Evolutionary conservation across 2,797 vertebrate genomes (phyloP).

Genomic region (Periophthalmus magnuspinnatus): DNA sequence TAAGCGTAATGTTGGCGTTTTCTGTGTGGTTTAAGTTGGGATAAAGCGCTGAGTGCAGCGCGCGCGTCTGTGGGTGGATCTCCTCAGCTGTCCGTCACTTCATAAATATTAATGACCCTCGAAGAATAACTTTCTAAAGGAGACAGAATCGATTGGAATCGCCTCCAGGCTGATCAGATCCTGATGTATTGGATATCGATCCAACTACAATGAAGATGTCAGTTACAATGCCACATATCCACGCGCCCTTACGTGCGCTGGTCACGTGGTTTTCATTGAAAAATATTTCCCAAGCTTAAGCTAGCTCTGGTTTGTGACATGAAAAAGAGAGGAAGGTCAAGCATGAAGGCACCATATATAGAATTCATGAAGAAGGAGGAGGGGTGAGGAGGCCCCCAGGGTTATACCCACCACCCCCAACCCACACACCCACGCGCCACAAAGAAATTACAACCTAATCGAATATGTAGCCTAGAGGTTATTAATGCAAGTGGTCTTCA

Average conservation of each 20-base stretch:
- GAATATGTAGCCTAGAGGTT: constrained; percentile 67
- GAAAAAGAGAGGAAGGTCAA: constrained; percentile 36
- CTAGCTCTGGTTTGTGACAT: constrained; percentile 23
- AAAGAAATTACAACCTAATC: constrained; percentile 67
- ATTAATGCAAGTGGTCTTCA: constrained; percentile 61
- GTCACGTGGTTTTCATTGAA: constrained; percentile 50
- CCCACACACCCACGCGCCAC: constrained; percentile 22
- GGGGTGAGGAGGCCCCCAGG: constrained; percentile 42
- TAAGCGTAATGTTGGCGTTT: neutral
- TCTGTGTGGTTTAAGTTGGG: neutral
- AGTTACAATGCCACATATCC: constrained; percentile 59
- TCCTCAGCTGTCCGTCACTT: constrained; percentile 45
- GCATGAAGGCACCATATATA: constrained; percentile 24
- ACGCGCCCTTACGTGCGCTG: constrained; percentile 40
- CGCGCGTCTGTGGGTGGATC: constrained; percentile 10
- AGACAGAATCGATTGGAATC: constrained; percentile 63
- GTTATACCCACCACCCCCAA: constrained; percentile 33
- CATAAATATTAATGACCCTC: constrained; percentile 78
- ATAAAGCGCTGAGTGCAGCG: neutral
- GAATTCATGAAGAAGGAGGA: constrained; percentile 24
- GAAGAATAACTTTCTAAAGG: constrained; percentile 52
- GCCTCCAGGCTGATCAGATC: constrained; percentile 66
- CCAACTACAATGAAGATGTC: constrained; percentile 66
- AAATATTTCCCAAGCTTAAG: constrained; percentile 32
- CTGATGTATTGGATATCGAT: constrained; percentile 66